phyloP scores from a whole-genome alignment of 2,797 vertebrate species.

The Leptoclinus maculatus region DNA sequence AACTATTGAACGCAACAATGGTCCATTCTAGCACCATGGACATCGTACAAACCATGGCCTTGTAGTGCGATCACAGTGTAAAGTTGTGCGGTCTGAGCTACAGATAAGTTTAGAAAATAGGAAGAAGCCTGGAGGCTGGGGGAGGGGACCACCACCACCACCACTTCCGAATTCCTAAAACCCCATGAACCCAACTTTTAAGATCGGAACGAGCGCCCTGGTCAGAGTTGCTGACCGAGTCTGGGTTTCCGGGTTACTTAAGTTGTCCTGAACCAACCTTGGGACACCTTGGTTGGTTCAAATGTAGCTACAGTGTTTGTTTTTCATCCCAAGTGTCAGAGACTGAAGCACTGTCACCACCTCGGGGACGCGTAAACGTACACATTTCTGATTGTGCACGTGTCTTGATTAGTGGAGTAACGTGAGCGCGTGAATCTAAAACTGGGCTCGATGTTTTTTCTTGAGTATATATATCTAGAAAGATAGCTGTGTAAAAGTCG shows the following conservation, averaged over 20 bases:
- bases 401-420: constrained; percentile 75
- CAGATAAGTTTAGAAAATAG: constrained; percentile 38
- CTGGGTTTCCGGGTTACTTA: not conserved
- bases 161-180: constrained; percentile 86
- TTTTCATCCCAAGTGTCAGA: not conserved
- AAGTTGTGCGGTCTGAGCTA: constrained; percentile 15
- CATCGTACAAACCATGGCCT: not conserved
- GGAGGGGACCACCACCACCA: constrained; percentile 61
- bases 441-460: constrained; percentile 14
- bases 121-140: constrained; percentile 57
- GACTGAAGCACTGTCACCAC: constrained; percentile 10
- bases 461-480: not conserved
- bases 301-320: no score
- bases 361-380: constrained; percentile 34
- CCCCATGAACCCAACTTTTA: constrained; percentile 69
- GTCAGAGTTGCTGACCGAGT: constrained; percentile 25
- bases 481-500: not conserved
- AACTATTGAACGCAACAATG: not conserved
- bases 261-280: not conserved
- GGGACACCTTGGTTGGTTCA: no score
- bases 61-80: not conserved
- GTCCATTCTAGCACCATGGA: not conserved
- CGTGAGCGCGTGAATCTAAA: constrained; percentile 71
- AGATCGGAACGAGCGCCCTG: constrained; percentile 53
- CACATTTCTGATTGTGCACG: constrained; percentile 68